Conservation (phyloP, 2,113 vertebrate genomes). For the Riparia riparia region DNA sequence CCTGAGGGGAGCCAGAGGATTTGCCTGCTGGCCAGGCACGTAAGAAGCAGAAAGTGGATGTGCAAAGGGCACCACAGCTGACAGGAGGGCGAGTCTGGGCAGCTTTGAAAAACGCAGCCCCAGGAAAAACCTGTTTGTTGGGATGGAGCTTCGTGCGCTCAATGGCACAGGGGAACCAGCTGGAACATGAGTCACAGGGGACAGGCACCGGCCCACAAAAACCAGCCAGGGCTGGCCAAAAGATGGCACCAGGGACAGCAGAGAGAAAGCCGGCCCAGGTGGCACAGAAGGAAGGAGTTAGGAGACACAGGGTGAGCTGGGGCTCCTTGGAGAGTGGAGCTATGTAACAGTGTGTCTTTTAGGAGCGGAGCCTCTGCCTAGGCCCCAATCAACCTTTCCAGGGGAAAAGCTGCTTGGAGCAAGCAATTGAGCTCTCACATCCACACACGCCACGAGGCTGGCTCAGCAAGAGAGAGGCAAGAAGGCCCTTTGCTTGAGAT, state of each 20-base stretch:
- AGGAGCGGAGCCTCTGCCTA: too few relatives aligned
- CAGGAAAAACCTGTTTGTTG: background rate
- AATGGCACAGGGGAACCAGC: background rate
- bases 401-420: too few relatives aligned
- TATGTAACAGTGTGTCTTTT: too few relatives aligned
- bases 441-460: too few relatives aligned
- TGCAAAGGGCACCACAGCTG: background rate
- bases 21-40: background rate
- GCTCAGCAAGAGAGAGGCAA: too few relatives aligned
- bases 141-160: background rate
- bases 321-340: rapidly evolving
- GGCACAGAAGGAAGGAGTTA: background rate
- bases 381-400: too few relatives aligned
- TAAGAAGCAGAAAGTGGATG: background rate
- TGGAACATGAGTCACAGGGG: background rate
- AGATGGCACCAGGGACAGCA: background rate
- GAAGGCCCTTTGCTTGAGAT: too few relatives aligned
- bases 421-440: too few relatives aligned
- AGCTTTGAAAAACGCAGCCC: background rate
- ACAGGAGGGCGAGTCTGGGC: background rate
- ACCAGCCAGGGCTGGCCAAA: background rate
- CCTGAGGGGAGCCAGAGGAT: background rate
- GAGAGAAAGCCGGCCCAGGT: background rate
- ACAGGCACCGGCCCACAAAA: background rate
- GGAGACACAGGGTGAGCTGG: background rate